Conservation (phyloP, 2,797 vertebrate genomes). For the Taenioides sp. region DNA sequence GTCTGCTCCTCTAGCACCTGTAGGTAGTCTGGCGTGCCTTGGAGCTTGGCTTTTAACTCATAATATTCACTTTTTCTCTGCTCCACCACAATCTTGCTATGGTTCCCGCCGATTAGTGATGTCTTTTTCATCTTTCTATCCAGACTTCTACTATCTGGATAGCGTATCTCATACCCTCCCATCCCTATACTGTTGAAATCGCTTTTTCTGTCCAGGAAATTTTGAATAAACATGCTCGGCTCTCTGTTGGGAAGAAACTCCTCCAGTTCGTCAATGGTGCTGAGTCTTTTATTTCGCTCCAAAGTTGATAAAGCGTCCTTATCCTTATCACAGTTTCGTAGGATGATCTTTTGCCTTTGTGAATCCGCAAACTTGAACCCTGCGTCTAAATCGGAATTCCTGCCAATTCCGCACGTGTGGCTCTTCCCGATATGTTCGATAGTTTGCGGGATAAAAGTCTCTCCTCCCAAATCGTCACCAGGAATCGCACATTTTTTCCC, state of each 20-base stretch:
- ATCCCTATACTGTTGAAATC: constrained; percentile 98
- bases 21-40: constrained; percentile 97
- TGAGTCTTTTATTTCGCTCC: constrained; percentile 95
- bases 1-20: constrained; percentile 99
- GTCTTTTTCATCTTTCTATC: constrained; percentile 94
- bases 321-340: constrained; percentile 91
- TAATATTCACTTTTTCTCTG: constrained; percentile 98
- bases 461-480: constrained; percentile 84
- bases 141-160: constrained; percentile 94
- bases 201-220: constrained; percentile 94
- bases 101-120: constrained; percentile 95
- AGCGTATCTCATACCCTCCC: constrained; percentile 96
- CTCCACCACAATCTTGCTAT: constrained; percentile 97
- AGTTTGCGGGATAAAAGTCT: constrained; percentile 96
- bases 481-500: constrained; percentile 82
- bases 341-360: constrained; percentile 89
- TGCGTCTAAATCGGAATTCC: constrained; percentile 83
- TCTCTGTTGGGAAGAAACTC: constrained; percentile 94
- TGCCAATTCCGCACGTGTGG: constrained; percentile 91
- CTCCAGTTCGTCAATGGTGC: constrained; percentile 97
- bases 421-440: constrained; percentile 99
- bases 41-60: constrained; percentile 97
- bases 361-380: constrained; percentile 91
- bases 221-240: constrained; percentile 95
- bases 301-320: constrained; percentile 87